Base-by-base conservation (phyloP, 2,888 invertebrate genomes). In the Aporophyla nigra region DNA sequence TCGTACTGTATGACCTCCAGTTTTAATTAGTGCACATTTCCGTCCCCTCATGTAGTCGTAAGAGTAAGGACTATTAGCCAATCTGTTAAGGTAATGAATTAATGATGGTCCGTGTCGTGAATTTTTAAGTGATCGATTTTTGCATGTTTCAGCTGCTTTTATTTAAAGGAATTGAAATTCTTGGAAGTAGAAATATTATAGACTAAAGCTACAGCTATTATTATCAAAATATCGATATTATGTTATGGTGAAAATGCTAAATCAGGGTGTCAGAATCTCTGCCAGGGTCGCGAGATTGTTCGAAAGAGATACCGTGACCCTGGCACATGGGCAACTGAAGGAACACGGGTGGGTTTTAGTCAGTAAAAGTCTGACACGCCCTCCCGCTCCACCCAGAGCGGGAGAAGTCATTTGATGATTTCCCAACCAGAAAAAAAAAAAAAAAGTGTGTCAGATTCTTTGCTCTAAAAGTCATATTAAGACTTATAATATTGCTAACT, bases 21-120 rank as follows among this genome's bases (percentile, higher is more conserved):
- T 91, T 91, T 90, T 91, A 91, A 91, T 91, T 90, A 90, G 89
- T 89, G 80, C 88, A 79, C 86, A 87, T 86, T 88, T 87, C 76
- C 82, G 76, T 78, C 69, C 78, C 85, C 76, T 62, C 85, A 67
- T 83, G 83, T 76, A 62, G 56, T 24, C 46, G 21, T 27, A 70
- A 70, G 71, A 79, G 71, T 84, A 69, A 77, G 43, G 58, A 63
- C 65, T 74, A 83, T 69, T 85, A 67, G 74, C 49, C 49, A 56
- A 85, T 85, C 83, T 83, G 85, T 82, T 82, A 86, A 75, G 70
- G 70, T 74, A 84, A 86, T 80, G 67, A 73, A 77, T 74, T 83
- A 83, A 85, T 84, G 84, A 75, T 75, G 71, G 19, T 59, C 54
- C 59, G 71, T 71, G 81, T 61, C 46, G 56, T 43, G 83, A 58